A percentile compares a stretch with the other conserved stretches of the same genome.
Conservation (phyloP, 1,140 invertebrate genomes). For the Eumaeus atala region DNA sequence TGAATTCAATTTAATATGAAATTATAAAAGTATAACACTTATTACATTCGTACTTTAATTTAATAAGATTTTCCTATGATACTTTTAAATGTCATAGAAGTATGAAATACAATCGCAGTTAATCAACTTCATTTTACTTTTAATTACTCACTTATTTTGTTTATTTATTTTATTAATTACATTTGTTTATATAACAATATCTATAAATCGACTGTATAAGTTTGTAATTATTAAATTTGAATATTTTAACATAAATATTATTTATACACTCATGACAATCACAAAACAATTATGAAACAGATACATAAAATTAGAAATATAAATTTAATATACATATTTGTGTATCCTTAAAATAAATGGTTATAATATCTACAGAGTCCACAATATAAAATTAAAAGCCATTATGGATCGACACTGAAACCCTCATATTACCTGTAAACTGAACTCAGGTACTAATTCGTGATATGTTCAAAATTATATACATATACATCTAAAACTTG, state of each 20-base stretch:
- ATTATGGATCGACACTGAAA: slow-evolving; percentile 17
- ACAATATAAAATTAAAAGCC: slow-evolving; percentile 20
- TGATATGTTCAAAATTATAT: slow-evolving; percentile 35
- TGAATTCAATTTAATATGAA: slow-evolving; percentile 33
- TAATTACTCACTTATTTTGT: slow-evolving; percentile 68
- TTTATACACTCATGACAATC: slow-evolving; percentile 72
- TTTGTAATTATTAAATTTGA: slow-evolving; percentile 74
- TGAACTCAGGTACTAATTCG: slow-evolving; percentile 16
- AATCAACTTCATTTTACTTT: slow-evolving; percentile 62
- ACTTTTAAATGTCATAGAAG: slow-evolving; percentile 69
- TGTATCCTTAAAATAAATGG: slow-evolving; percentile 55
- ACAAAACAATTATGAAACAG: slow-evolving; percentile 56
- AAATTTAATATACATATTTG: slow-evolving; percentile 47
- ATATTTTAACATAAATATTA: slow-evolving; percentile 75
- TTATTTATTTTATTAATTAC: slow-evolving; percentile 73
- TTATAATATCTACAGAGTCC: slow-evolving; percentile 52
- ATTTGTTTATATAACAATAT: slow-evolving; percentile 74
- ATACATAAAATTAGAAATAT: slow-evolving; percentile 57
- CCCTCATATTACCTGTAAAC: slow-evolving; percentile 19
- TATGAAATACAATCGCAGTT: slow-evolving; percentile 71
- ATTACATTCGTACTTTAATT: slow-evolving; percentile 70
- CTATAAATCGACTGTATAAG: slow-evolving; percentile 74
- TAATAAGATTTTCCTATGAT: slow-evolving; percentile 71
- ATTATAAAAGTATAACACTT: slow-evolving; percentile 63
- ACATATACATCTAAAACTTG: slow-evolving; percentile 7